Evolutionary conservation across 2,797 vertebrate species (phyloP).

Genomic region (Salarias fasciatus): DNA sequence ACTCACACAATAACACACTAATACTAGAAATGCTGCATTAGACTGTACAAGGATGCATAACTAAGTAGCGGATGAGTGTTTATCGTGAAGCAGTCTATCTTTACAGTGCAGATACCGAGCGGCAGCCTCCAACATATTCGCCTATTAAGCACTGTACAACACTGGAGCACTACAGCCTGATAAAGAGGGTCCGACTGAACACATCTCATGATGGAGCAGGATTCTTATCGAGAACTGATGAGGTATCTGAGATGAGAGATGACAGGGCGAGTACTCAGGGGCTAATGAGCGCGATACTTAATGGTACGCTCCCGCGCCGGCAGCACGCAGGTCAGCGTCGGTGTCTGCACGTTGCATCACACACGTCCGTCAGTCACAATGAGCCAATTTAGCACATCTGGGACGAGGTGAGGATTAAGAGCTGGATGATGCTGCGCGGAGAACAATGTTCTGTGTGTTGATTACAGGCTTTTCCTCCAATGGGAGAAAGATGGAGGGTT

Average conservation of each 20-base stretch:
- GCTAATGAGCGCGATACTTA: conserved; percentile 24
- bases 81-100: conserved; percentile 23
- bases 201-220: conserved; percentile 59
- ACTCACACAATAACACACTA: too few relatives aligned
- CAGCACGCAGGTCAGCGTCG: conserved; percentile 31
- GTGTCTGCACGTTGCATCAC: conserved; percentile 30
- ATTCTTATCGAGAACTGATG: conserved; percentile 63
- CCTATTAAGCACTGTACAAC: conserved; percentile 36
- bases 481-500: conserved; percentile 24
- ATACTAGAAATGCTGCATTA: neutral
- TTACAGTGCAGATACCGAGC: conserved; percentile 33
- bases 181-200: conserved; percentile 57
- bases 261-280: conserved; percentile 39
- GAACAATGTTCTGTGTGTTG: conserved; percentile 17
- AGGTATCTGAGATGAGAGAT: conserved; percentile 46
- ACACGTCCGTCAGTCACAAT: conserved; percentile 30
- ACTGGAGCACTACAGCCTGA: conserved; percentile 55
- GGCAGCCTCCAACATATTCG: conserved; percentile 27
- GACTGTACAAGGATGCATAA: neutral
- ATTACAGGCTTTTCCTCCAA: conserved; percentile 38
- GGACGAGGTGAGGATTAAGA: conserved; percentile 28
- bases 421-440: conserved; percentile 5
- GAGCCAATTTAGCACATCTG: conserved; percentile 22
- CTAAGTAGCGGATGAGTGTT: neutral
- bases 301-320: conserved; percentile 17